Conservation (phyloP, 2,113 vertebrate species). For the Gopherus flavomarginatus region DNA sequence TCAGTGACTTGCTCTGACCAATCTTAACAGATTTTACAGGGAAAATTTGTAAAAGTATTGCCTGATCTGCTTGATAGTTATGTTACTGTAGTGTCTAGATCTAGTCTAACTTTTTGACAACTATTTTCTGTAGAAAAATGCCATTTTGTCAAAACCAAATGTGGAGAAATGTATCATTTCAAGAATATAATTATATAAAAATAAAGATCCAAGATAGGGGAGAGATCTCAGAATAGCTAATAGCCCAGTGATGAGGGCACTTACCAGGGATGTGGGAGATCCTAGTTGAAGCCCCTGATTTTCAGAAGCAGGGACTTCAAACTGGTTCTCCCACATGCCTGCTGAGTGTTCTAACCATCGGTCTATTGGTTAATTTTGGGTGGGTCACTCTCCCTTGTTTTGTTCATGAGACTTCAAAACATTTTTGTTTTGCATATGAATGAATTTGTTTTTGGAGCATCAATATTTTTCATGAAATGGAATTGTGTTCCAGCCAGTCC, state of each 20-base stretch:
- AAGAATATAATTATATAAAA: too few relatives aligned
- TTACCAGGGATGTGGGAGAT: background rate
- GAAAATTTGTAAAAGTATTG: background rate
- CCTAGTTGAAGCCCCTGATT: background rate
- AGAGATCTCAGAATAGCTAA: background rate
- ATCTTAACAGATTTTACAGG: background rate
- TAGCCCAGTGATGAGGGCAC: background rate
- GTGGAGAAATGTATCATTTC: background rate
- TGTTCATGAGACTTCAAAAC: background rate
- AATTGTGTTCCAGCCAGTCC: background rate
- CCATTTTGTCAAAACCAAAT: background rate
- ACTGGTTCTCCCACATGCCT: background rate
- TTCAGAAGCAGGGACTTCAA: background rate
- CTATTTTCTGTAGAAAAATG: background rate
- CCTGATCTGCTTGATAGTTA: background rate
- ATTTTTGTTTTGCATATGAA: background rate
- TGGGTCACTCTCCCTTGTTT: background rate
- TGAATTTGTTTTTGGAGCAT: background rate
- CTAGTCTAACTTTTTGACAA: background rate
- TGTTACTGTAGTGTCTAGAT: background rate
- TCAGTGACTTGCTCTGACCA: background rate
- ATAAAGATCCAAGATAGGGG: background rate
- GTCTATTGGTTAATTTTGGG: background rate
- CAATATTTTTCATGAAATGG: background rate
- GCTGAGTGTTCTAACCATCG: background rate